Evolutionary conservation across 2,888 invertebrate genomes (phyloP).

Genomic region (Heteromyza rotundicornis): DNA sequence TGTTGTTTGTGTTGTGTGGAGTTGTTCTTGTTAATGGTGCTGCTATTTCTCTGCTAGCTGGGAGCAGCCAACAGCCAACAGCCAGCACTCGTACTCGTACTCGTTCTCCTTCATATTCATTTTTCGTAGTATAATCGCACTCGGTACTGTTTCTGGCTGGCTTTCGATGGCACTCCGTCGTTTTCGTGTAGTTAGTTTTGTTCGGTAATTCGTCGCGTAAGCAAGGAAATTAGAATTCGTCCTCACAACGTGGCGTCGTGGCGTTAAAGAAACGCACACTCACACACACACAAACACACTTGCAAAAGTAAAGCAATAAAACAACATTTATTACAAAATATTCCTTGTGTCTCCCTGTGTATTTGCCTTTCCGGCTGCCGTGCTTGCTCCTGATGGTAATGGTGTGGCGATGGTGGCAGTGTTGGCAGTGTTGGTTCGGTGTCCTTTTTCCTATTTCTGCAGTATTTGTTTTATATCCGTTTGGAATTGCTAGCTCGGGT

Average conservation of each 20-base stretch:
- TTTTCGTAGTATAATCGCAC: not conserved
- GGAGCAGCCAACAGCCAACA: too few relatives aligned
- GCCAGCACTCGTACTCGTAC: too few relatives aligned
- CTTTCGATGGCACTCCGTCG: constrained; percentile 37
- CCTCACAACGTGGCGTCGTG: not conserved
- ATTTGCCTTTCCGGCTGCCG: not conserved
- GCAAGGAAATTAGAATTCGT: constrained; percentile 39
- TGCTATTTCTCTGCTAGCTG: too few relatives aligned
- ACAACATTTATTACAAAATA: not conserved
- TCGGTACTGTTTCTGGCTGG: constrained; percentile 15
- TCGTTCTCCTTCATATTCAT: constrained; percentile 2
- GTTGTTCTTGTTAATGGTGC: constrained; percentile 12
- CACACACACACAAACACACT: constrained; percentile 14
- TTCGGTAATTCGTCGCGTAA: constrained; percentile 59
- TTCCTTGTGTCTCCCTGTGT: not conserved
- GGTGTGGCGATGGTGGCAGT: constrained; percentile 15
- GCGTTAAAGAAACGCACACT: constrained; percentile 14
- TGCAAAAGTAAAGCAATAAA: not conserved
- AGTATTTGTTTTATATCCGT: too few relatives aligned
- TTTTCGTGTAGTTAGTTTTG: constrained; percentile 47
- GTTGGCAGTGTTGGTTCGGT: constrained; percentile 18
- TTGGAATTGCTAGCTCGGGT: too few relatives aligned
- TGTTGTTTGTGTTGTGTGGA: not conserved
- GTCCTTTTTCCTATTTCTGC: constrained; percentile 6
- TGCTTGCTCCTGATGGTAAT: not conserved